Evolutionary conservation across 2,113 vertebrate species (phyloP).

Genomic region (Poeciliopsis prolifica): DNA sequence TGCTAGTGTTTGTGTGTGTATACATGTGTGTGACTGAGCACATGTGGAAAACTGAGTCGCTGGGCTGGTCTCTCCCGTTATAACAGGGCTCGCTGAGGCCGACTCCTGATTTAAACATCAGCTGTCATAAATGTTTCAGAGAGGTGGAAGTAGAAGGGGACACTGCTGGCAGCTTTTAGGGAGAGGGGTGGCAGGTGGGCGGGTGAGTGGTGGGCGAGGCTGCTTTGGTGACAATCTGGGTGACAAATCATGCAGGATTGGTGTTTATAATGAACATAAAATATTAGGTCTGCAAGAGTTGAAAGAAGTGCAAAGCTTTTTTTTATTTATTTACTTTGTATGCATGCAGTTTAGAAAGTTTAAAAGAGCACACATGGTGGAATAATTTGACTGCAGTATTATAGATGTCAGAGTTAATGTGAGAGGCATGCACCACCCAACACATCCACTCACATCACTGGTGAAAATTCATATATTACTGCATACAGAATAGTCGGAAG

Average conservation of each 20-base stretch:
- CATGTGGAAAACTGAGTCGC: slow-evolving; percentile 23
- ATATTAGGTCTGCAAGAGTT: background rate
- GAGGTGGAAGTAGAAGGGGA: slow-evolving; percentile 46
- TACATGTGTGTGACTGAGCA: slow-evolving; percentile 8
- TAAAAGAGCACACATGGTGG: too few relatives aligned
- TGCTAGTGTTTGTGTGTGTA: background rate
- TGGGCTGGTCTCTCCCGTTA: slow-evolving; percentile 34
- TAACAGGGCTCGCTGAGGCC: slow-evolving; percentile 59
- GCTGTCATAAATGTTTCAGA: slow-evolving; percentile 78
- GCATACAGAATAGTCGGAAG: too few relatives aligned
- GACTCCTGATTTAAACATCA: slow-evolving; percentile 77
- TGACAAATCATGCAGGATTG: slow-evolving; percentile 9
- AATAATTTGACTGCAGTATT: background rate
- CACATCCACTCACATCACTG: background rate
- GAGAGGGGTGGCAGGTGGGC: slow-evolving; percentile 1
- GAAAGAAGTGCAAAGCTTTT: background rate
- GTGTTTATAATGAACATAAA: background rate
- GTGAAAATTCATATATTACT: too few relatives aligned
- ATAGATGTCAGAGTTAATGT: background rate
- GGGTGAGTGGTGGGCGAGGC: slow-evolving; percentile 11
- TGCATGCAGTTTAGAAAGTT: too few relatives aligned
- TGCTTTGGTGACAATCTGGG: slow-evolving; percentile 6
- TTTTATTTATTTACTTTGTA: too few relatives aligned
- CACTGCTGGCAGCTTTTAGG: slow-evolving; percentile 36
- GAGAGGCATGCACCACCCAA: background rate